These are phyloP conservation scores for Bombycilla garrulus DNA, from an alignment of 2,113 vertebrate species.

Conservation along the genomic window DNA sequence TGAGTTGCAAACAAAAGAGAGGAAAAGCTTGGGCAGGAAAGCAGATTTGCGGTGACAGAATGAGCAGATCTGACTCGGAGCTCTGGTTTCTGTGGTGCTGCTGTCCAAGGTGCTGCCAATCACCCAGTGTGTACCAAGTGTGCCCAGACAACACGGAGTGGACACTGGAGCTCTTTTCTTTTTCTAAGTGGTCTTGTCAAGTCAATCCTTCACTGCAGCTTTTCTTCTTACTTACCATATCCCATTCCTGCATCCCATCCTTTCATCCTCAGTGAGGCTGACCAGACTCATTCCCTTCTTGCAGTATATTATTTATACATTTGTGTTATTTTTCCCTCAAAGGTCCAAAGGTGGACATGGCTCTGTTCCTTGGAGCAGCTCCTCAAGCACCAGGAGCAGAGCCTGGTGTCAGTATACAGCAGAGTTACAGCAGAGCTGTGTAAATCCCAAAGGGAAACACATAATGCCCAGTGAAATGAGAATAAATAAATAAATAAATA, in stretches of 20 bases:
- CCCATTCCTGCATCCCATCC: not conserved
- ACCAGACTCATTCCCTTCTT: not conserved
- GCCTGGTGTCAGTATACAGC: too few relatives aligned
- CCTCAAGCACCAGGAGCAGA: not conserved
- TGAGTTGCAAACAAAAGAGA: not conserved
- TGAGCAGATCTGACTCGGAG: not conserved
- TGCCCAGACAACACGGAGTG: not conserved
- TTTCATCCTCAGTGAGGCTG: not conserved
- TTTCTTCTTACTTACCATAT: not conserved
- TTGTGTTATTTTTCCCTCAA: not conserved
- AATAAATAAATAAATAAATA: not conserved
- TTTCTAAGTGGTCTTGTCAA: not conserved
- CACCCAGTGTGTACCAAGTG: too few relatives aligned
- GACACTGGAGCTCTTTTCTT: not conserved
- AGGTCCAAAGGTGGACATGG: not conserved
- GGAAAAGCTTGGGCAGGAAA: not conserved
- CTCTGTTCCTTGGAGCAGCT: not conserved
- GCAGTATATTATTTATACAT: not conserved
- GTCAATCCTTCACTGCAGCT: not conserved
- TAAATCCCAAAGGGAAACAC: not conserved
- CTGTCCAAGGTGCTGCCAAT: not conserved
- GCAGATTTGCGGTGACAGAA: not conserved
- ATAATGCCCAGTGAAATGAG: not conserved
- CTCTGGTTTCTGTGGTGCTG: not conserved
- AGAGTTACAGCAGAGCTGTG: accelerated